Percentiles rank a stretch among this genome's conserved stretches.
Evolutionary conservation across 2,797 vertebrate species (phyloP).

Genomic region (Alcedo atthis): DNA sequence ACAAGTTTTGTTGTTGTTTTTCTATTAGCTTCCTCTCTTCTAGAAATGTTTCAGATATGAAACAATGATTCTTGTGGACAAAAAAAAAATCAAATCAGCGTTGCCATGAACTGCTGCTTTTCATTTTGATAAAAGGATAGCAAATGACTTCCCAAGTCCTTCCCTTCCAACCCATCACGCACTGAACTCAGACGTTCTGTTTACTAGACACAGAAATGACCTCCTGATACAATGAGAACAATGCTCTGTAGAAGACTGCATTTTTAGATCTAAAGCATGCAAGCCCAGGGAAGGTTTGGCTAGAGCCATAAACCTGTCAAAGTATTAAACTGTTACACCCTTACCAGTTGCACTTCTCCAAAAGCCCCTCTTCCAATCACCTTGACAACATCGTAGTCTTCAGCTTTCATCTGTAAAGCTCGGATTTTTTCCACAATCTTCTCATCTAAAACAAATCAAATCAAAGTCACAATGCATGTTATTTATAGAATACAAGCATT

Average conservation of each 20-base stretch:
- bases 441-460: conserved; percentile 85
- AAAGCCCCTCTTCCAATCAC: conserved; percentile 99
- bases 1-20: not conserved
- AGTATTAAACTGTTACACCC: conserved; percentile 52
- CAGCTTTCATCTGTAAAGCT: conserved; percentile 95
- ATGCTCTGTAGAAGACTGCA: not conserved
- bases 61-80: not conserved
- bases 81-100: not conserved
- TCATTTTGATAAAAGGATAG: not conserved
- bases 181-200: not conserved
- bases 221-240: not conserved
- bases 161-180: not conserved
- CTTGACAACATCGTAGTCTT: conserved; percentile 98
- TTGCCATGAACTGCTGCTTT: not conserved
- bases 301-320: not conserved
- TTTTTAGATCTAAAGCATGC: not conserved
- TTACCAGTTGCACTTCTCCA: conserved; percentile 98
- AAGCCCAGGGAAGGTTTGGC: not conserved
- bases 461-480: not conserved
- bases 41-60: not conserved
- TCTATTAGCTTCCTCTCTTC: not conserved
- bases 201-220: not conserved
- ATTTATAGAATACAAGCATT: not conserved
- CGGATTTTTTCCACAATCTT: conserved; percentile 89
- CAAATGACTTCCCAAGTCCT: not conserved